A percentile compares a stretch with the other conserved stretches of the same genome.
phyloP scores from a whole-genome alignment of 1,140 invertebrate species.

The Papilio xuthus region DNA sequence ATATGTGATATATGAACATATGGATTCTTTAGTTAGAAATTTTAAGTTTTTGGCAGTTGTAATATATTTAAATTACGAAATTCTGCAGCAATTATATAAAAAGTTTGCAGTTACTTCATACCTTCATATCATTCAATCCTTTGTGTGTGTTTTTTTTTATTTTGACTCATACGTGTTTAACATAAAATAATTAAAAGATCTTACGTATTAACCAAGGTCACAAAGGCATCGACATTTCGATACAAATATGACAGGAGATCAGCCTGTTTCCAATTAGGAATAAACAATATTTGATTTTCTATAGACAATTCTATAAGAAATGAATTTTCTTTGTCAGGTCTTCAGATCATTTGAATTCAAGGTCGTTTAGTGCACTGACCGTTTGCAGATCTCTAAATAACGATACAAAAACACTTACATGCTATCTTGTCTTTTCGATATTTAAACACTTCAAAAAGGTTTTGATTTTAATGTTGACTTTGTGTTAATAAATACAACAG shows the following conservation, averaged over 20 bases:
- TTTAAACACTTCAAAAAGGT: slow-evolving; percentile 8
- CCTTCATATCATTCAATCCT: not conserved
- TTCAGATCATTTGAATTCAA: not conserved
- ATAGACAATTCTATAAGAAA: not conserved
- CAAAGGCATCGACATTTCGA: not conserved
- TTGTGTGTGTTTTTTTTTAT: slow-evolving; percentile 5
- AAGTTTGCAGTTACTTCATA: not conserved
- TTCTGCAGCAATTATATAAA: not conserved
- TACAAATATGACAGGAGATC: not conserved
- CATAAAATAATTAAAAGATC: not conserved
- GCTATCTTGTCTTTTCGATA: slow-evolving; percentile 5
- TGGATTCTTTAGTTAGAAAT: not conserved
- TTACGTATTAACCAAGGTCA: slow-evolving; percentile 5
- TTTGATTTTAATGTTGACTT: not conserved
- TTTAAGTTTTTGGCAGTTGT: not conserved
- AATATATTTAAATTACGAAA: too few species aligned
- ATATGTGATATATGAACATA: not conserved
- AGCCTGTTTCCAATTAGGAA: not conserved
- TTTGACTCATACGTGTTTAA: not conserved
- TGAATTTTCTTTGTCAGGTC: not conserved
- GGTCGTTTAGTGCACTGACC: not conserved
- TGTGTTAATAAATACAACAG: not conserved
- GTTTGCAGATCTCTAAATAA: not conserved
- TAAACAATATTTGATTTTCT: not conserved
- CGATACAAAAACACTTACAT: not conserved